Percentiles rank a stretch among this genome's conserved stretches.
phyloP scores from a whole-genome alignment of 2,888 invertebrate species.

The Melanchra persicariae region DNA sequence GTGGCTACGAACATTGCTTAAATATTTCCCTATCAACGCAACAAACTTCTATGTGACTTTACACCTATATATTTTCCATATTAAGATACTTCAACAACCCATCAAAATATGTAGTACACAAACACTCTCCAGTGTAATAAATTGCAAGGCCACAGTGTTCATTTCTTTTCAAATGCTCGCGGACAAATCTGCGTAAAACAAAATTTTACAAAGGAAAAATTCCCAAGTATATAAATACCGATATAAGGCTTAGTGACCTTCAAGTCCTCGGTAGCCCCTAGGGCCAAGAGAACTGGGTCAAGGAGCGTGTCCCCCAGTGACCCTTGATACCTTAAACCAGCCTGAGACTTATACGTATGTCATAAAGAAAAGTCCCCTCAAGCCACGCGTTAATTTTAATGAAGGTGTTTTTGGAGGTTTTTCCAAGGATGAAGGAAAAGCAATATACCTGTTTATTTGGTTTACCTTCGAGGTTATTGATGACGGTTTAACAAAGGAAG shows the following conservation, averaged over 20 bases:
- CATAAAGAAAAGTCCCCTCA: constrained; percentile 7
- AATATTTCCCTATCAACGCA: not conserved
- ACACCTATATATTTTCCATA: not conserved
- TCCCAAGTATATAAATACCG: constrained; percentile 1
- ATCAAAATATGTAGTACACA: no score
- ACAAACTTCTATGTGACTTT: not conserved
- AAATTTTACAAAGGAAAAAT: constrained; percentile 12
- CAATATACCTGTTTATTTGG: not conserved
- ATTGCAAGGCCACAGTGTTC: not conserved
- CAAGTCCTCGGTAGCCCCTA: constrained; percentile 2
- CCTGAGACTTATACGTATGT: not conserved
- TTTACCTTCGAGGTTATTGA: not conserved
- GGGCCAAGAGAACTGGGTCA: constrained; percentile 53
- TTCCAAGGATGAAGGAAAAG: constrained; percentile 26
- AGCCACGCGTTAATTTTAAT: constrained; percentile 30
- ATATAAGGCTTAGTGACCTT: constrained; percentile 17
- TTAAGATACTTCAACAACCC: not conserved
- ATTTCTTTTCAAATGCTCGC: constrained; percentile 3
- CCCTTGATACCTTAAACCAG: constrained; percentile 28
- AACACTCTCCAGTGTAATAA: no score
- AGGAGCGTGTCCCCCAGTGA: constrained; percentile 49
- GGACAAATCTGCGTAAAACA: not conserved
- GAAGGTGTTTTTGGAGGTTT: constrained; percentile 7
- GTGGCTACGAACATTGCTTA: not conserved
- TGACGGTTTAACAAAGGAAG: not conserved